Percentiles rank a stretch among this genome's conserved stretches.
phyloP scores from a whole-genome alignment of 2,888 invertebrate genomes.

The Eumerus sabulonum region DNA sequence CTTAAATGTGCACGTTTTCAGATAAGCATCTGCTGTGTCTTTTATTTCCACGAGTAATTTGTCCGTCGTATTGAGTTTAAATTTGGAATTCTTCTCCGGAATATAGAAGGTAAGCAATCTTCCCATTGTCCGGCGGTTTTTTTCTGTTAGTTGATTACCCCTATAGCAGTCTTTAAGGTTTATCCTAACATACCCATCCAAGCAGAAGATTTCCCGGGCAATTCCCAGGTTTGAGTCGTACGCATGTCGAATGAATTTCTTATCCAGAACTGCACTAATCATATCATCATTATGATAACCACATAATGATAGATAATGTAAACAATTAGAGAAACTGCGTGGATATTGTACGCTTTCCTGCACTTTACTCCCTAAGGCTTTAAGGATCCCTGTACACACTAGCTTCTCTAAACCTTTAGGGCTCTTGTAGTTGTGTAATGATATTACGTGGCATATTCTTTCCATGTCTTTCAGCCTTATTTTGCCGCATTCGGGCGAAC shows the following conservation, averaged over 20 bases:
- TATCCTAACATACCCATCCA: slow-evolving; percentile 81
- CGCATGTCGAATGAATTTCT: slow-evolving; percentile 81
- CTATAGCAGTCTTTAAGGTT: slow-evolving; percentile 76
- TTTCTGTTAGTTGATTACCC: slow-evolving; percentile 81
- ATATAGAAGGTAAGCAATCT: slow-evolving; percentile 83
- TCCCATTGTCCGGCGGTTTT: slow-evolving; percentile 80
- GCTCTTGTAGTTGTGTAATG: slow-evolving; percentile 82
- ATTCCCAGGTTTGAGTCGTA: slow-evolving; percentile 80
- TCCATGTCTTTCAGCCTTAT: slow-evolving; percentile 87
- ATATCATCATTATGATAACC: slow-evolving; percentile 82
- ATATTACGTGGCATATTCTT: slow-evolving; percentile 83
- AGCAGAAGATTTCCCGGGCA: slow-evolving; percentile 82
- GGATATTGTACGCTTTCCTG: slow-evolving; percentile 82
- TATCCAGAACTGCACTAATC: slow-evolving; percentile 81
- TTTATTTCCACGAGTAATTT: slow-evolving; percentile 82
- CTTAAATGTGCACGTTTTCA: slow-evolving; percentile 79
- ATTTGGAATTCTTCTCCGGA: slow-evolving; percentile 80
- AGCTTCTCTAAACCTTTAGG: slow-evolving; percentile 79
- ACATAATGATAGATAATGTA: slow-evolving; percentile 82
- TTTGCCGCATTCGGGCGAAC: slow-evolving; percentile 71
- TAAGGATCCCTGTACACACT: slow-evolving; percentile 78
- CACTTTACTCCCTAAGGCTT: slow-evolving; percentile 81
- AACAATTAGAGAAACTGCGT: slow-evolving; percentile 82
- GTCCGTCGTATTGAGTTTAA: slow-evolving; percentile 81
- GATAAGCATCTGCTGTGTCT: slow-evolving; percentile 79